Percentiles rank a stretch among this genome's conserved stretches.
phyloP scores from a whole-genome alignment of 2,797 vertebrate species.

The Huso huso region DNA sequence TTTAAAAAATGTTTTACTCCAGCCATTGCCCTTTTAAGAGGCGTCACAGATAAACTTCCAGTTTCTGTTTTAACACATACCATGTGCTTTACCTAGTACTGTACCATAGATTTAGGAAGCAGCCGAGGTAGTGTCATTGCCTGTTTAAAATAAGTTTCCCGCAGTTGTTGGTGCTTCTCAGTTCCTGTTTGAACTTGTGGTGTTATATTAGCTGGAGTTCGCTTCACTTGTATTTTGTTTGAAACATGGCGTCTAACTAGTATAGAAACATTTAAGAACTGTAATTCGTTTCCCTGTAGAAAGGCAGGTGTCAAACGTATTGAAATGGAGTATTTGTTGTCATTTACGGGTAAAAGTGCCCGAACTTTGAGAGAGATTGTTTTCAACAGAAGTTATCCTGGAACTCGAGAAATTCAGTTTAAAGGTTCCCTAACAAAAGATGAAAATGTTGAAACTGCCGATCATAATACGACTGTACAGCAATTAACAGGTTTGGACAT shows the following conservation, averaged over 20 bases:
- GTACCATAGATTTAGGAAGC: no score
- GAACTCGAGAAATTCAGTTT: constrained; percentile 27
- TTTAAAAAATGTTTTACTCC: no score
- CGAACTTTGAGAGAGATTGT: constrained; percentile 55
- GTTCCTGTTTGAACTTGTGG: constrained; percentile 51
- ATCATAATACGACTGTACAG: constrained; percentile 4
- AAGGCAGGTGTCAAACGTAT: background rate
- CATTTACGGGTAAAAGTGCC: constrained; percentile 47
- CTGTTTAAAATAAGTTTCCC: background rate
- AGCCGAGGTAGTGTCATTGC: no score
- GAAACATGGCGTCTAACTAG: constrained; percentile 10
- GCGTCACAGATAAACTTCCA: no score
- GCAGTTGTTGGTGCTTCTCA: constrained; percentile 36
- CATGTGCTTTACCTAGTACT: no score
- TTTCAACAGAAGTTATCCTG: constrained; percentile 50
- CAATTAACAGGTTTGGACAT: constrained; percentile 30
- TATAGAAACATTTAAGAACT: no score
- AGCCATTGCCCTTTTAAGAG: no score
- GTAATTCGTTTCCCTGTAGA: no score
- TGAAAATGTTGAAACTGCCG: background rate
- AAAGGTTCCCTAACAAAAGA: constrained; percentile 12
- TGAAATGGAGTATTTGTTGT: constrained; percentile 54
- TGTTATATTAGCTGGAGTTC: constrained; percentile 4
- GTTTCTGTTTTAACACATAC: no score
- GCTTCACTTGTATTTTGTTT: background rate